A percentile compares a stretch with the other conserved stretches of the same genome.
These are phyloP conservation scores for Anableps anableps DNA, from an alignment of 2,797 vertebrate genomes.

Conservation along the genomic window DNA sequence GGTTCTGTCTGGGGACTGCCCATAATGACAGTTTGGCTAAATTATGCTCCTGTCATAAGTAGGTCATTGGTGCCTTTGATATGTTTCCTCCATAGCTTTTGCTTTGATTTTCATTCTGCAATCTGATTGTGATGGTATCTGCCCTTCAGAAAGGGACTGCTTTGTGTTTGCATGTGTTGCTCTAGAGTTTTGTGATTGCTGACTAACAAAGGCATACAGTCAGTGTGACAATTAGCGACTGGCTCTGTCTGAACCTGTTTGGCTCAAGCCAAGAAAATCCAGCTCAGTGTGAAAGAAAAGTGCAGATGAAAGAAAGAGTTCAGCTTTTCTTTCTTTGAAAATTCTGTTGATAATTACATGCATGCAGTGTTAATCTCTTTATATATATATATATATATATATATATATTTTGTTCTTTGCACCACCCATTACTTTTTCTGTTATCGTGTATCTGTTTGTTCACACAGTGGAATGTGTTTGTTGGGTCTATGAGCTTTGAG, in stretches of 20 bases:
- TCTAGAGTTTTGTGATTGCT: conserved; percentile 12
- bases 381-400: not conserved
- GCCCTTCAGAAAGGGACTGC: conserved; percentile 20
- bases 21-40: conserved; percentile 39
- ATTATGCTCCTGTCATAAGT: conserved; percentile 39
- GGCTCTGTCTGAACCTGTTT: conserved; percentile 19
- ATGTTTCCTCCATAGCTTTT: conserved; percentile 18
- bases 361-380: not conserved
- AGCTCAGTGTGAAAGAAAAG: conserved; percentile 9
- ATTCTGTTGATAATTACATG: not conserved
- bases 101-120: conserved; percentile 40
- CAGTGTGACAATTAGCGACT: conserved; percentile 20
- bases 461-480: conserved; percentile 68
- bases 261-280: conserved; percentile 3
- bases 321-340: conserved; percentile 15
- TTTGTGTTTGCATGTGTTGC: conserved; percentile 4
- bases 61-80: conserved; percentile 31
- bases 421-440: conserved; percentile 10
- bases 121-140: conserved; percentile 43
- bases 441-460: conserved; percentile 29
- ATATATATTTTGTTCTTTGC: not conserved
- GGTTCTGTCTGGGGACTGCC: conserved; percentile 33
- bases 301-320: not conserved
- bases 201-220: conserved; percentile 28
- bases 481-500: conserved; percentile 41